phyloP scores from a whole-genome alignment of 2,888 invertebrate species.

The Biston betularia region DNA sequence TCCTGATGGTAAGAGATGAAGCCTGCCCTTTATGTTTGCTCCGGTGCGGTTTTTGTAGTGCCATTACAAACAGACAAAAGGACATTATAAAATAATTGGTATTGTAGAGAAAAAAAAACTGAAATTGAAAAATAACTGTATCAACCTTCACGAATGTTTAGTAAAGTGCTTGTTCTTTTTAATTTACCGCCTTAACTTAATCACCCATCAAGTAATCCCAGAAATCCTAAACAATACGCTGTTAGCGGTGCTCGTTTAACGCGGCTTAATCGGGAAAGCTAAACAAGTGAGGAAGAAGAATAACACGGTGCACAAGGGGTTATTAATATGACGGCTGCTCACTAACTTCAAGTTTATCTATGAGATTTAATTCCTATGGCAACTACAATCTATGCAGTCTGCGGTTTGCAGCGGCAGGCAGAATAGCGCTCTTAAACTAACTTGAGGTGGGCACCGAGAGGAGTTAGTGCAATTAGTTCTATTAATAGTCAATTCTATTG shows the following conservation, averaged over 20 bases:
- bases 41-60: too few relatives aligned
- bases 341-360: background rate
- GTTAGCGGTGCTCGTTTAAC: background rate
- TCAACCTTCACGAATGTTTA: background rate
- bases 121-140: too few relatives aligned
- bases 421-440: constrained; percentile 1
- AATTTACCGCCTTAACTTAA: constrained; percentile 8
- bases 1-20: too few relatives aligned
- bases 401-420: background rate
- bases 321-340: too few relatives aligned
- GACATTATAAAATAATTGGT: too few relatives aligned
- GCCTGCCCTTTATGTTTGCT: too few relatives aligned
- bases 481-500: constrained; percentile 11
- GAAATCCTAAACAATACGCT: constrained; percentile 14
- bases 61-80: too few relatives aligned
- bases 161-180: background rate
- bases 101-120: too few relatives aligned
- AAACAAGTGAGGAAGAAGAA: constrained; percentile 54
- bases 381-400: background rate
- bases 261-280: constrained; percentile 52
- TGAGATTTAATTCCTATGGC: background rate
- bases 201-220: background rate
- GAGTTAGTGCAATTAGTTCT: constrained; percentile 27
- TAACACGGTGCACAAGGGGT: too few relatives aligned
- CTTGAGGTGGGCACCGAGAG: constrained; percentile 9